Conservation (phyloP, 2,797 vertebrate species). For the Pangasius larnaudii region DNA sequence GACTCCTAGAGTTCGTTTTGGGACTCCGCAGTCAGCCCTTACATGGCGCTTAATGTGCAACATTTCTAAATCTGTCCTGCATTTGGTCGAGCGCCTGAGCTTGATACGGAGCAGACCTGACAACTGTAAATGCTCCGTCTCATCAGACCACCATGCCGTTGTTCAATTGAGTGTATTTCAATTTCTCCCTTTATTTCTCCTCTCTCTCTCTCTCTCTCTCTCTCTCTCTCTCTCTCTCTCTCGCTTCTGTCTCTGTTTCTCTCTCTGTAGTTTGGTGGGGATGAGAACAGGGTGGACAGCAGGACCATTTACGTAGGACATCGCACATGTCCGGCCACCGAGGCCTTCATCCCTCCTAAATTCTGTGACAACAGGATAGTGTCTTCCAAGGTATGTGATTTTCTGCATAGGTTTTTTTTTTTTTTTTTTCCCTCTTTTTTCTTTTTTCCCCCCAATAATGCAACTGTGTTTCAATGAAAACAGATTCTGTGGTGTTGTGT, state of each 20-base stretch:
- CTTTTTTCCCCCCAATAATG: neutral
- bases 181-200: conserved; percentile 1
- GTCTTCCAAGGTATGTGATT: conserved; percentile 90
- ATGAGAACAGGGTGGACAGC: conserved; percentile 88
- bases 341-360: conserved; percentile 86
- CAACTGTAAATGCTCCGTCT: conserved; percentile 15
- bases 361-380: conserved; percentile 97
- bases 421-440: neutral
- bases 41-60: conserved; percentile 31
- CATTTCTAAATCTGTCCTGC: conserved; percentile 38
- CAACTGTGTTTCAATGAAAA: neutral
- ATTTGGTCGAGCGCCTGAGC: conserved; percentile 22
- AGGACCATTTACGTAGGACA: conserved; percentile 90
- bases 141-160: conserved; percentile 15
- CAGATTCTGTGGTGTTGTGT: neutral
- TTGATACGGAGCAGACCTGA: conserved; percentile 28
- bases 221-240: neutral
- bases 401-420: no score
- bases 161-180: conserved; percentile 29
- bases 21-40: conserved; percentile 10
- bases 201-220: neutral
- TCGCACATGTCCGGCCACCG: conserved; percentile 74
- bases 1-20: neutral
- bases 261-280: conserved; percentile 69
- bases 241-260: neutral